These are phyloP conservation scores for Drosophila peninsularis DNA, from an alignment of 2,888 invertebrate genomes.

Conservation along the genomic window DNA sequence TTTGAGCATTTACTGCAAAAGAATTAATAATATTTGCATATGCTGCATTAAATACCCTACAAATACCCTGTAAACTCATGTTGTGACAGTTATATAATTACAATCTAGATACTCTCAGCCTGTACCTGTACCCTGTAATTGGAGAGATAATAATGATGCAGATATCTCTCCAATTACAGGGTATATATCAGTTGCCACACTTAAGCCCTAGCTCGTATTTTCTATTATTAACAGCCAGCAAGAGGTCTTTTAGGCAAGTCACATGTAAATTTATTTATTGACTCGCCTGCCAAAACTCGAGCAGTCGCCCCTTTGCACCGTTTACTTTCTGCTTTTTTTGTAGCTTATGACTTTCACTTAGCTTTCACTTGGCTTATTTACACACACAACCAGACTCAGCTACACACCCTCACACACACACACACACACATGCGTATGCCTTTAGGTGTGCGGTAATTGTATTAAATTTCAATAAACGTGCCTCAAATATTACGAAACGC, in stretches of 20 bases:
- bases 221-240: conserved; percentile 6
- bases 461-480: conserved; percentile 73
- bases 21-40: background rate
- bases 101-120: background rate
- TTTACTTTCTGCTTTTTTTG: conserved; percentile 34
- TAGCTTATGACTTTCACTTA: conserved; percentile 63
- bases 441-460: conserved; percentile 61
- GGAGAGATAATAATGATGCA: too few species aligned
- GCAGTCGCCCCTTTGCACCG: conserved; percentile 16
- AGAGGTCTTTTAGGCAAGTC: conserved; percentile 33
- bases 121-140: too few species aligned
- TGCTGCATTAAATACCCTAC: background rate
- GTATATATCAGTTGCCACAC: background rate
- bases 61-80: background rate
- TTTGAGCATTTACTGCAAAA: too few species aligned
- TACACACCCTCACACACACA: background rate
- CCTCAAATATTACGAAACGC: conserved; percentile 50
- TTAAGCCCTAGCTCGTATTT: background rate
- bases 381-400: conserved; percentile 10
- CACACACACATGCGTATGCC: conserved; percentile 4
- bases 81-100: background rate
- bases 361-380: conserved; percentile 45
- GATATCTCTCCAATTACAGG: too few species aligned
- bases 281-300: conserved; percentile 60
- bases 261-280: conserved; percentile 73